Evolutionary conservation across 2,888 invertebrate genomes (phyloP), one percentile per base, ranked within the genome.

Genomic region (Autographa gamma): DNA sequence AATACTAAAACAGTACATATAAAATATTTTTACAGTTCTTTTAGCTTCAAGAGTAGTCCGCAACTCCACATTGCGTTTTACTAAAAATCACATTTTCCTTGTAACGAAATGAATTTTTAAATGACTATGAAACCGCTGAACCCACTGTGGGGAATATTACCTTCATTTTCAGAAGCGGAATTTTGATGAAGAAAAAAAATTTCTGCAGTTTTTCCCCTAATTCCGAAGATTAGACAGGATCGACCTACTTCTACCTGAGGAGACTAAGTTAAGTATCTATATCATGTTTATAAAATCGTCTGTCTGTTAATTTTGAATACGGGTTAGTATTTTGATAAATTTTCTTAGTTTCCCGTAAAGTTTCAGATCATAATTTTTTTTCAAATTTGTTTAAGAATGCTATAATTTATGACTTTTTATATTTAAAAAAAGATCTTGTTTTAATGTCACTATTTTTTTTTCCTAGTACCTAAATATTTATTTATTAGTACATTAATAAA

Each of bases 31-130:
- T 65, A 14, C 41, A 16, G n/a, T 3, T 48, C 59, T 70, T 67
- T 66, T 64, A 34, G 25, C 69, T 72, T 64, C 68, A 59, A 65
- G 25, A 48, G 63, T 52, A 41, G 31, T 43, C 59, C 31, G 56
- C 52, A 68, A 41, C 25, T 43, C 59, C 31, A 61, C 48, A 66
- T 66, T 79, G 70, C 81, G 77, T 80, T 77, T 77, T 61, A 77
- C 69, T 68, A 79, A 79, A 80, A 79, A 52, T 61, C 31, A 31
- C 73, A 73, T 77, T 77, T 80, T 75, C 63, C 79, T 69, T 81
- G 72, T 73, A 63, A 69, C 67, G 18, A 63, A 79, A 81, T 81
- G 54, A 79, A 78, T 74, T 81, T 75, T 77, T 75, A 73, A 81
- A 81, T 75, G 67, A 67, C 75, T 64, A 63, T 38, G 25, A 70